Conservation (phyloP, 2,888 invertebrate species). For the Parnassius mnemosyne region DNA sequence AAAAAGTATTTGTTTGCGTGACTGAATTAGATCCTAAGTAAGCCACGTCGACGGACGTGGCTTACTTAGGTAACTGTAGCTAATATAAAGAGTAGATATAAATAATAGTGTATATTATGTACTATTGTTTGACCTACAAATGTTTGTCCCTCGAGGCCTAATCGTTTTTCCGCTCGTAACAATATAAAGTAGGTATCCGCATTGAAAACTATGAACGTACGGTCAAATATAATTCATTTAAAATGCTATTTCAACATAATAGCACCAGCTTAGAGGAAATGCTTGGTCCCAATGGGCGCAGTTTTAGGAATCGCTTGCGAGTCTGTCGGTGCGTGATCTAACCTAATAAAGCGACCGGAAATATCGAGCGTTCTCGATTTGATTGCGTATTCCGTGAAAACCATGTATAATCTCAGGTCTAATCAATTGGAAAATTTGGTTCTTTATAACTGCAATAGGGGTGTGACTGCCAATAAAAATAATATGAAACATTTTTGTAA, state of each 20-base stretch:
- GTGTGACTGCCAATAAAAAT: not conserved
- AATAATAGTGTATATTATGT: too few relatives aligned
- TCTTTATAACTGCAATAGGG: conserved; percentile 12
- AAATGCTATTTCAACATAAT: conserved; percentile 21
- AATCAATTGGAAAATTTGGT: conserved; percentile 20
- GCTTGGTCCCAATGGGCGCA: conserved; percentile 9
- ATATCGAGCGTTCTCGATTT: conserved; percentile 21
- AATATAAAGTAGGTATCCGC: not conserved
- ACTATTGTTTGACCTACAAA: too few relatives aligned
- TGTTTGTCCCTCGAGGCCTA: too few relatives aligned
- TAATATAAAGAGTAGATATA: too few relatives aligned
- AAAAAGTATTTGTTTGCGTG: too few relatives aligned
- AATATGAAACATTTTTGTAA: not conserved
- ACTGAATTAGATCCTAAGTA: too few relatives aligned
- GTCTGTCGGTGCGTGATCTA: conserved; percentile 18
- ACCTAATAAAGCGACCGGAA: conserved; percentile 26
- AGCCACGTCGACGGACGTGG: too few relatives aligned
- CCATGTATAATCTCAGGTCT: conserved; percentile 14
- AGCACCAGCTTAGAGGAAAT: conserved; percentile 16
- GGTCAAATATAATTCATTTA: conserved; percentile 7
- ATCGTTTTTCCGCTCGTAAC: too few relatives aligned
- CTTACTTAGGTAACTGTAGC: too few relatives aligned
- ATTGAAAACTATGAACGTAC: not conserved
- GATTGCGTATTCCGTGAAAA: conserved; percentile 25
- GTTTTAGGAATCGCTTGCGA: conserved; percentile 24